phyloP scores from a whole-genome alignment of 2,113 vertebrate species.

The Ursus arctos region DNA sequence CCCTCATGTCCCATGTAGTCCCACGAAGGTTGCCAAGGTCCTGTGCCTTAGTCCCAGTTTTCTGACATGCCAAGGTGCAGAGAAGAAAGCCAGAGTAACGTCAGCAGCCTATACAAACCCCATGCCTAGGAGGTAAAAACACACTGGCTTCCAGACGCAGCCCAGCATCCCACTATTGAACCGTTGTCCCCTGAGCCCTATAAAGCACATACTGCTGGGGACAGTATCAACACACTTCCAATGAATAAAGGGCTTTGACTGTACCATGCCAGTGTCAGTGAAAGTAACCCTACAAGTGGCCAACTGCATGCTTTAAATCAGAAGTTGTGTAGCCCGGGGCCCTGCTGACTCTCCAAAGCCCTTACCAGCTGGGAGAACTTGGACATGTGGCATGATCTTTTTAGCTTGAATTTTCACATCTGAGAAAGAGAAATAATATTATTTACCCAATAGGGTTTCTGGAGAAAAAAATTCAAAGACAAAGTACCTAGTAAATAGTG shows the following conservation, averaged over 20 bases:
- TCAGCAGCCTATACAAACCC: not conserved
- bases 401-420: not conserved
- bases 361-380: not conserved
- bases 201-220: not conserved
- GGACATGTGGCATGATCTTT: too few species aligned
- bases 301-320: not conserved
- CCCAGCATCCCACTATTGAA: not conserved
- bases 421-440: not conserved
- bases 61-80: not conserved
- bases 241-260: not conserved
- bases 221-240: not conserved
- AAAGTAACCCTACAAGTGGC: not conserved
- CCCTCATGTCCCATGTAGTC: not conserved
- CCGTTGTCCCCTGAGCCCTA: not conserved
- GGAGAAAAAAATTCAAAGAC: not conserved
- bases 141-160: not conserved
- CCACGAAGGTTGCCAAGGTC: not conserved
- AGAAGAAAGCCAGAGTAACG: not conserved
- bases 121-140: not conserved
- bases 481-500: not conserved
- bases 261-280: not conserved
- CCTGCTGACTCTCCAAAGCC: not conserved
- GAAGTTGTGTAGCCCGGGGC: not conserved
- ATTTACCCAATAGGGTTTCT: not conserved
- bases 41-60: not conserved